Evolutionary conservation across 1,140 invertebrate species (phyloP).

Genomic region (Caenorhabditis inopinata): DNA sequence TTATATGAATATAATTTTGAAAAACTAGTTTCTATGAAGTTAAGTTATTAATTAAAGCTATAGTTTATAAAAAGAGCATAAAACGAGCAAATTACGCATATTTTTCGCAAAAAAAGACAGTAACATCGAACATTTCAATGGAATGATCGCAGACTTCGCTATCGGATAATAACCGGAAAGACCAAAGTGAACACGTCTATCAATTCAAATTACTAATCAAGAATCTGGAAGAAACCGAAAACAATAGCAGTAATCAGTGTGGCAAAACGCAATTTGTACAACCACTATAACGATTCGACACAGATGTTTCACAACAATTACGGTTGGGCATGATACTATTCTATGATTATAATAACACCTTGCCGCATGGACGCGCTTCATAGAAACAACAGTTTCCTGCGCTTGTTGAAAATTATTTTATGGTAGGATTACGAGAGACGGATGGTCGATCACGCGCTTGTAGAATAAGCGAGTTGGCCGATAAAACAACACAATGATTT

Average conservation of each 20-base stretch:
- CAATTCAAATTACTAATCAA: neutral
- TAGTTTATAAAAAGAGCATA: too few species aligned
- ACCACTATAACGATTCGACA: neutral
- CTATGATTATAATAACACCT: constrained; percentile 29
- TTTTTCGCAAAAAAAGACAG: too few species aligned
- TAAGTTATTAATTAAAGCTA: too few species aligned
- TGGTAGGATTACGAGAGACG: neutral
- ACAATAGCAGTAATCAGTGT: constrained; percentile 13
- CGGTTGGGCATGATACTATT: constrained; percentile 20
- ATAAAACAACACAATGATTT: too few species aligned
- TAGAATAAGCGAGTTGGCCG: too few species aligned
- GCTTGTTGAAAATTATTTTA: neutral
- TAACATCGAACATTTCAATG: too few species aligned
- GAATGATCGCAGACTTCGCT: too few species aligned
- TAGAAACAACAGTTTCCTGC: neutral
- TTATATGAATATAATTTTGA: too few species aligned
- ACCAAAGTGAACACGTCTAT: too few species aligned
- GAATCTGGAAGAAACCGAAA: neutral
- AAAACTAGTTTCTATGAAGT: too few species aligned
- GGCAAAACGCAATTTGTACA: constrained; percentile 14
- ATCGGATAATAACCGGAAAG: too few species aligned
- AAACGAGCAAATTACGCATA: too few species aligned
- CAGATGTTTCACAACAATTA: constrained; percentile 16
- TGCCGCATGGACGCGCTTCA: constrained; percentile 11
- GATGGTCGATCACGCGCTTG: neutral